A percentile compares a stretch with the other conserved stretches of the same genome.
Conservation (phyloP, 1,140 invertebrate species). For the Agraylea sexmaculata region DNA sequence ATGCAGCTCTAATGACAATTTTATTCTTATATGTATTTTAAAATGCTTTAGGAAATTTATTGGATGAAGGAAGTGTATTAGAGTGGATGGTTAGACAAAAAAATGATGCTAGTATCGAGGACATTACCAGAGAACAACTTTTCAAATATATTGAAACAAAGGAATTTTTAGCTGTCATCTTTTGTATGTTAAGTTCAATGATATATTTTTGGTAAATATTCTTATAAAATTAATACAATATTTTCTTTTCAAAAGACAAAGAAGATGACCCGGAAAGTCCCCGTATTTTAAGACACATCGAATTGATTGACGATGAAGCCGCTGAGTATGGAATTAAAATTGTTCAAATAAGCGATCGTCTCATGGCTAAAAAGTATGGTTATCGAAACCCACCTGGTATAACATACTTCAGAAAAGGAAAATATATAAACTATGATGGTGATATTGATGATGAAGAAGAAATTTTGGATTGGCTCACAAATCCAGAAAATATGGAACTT, state of each 20-base stretch:
- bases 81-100: slow-evolving; percentile 88
- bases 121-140: slow-evolving; percentile 74
- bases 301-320: slow-evolving; percentile 86
- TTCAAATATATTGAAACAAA: slow-evolving; percentile 80
- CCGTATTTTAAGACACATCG: slow-evolving; percentile 68
- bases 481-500: slow-evolving; percentile 88
- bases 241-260: slow-evolving; percentile 47
- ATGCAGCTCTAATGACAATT: no score
- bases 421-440: slow-evolving; percentile 84
- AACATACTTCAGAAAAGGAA: slow-evolving; percentile 82
- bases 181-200: slow-evolving; percentile 59
- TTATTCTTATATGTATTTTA: slow-evolving; percentile 1
- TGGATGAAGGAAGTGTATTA: slow-evolving; percentile 73
- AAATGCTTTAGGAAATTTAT: slow-evolving; percentile 63
- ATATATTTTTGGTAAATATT: slow-evolving; percentile 2
- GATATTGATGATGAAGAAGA: slow-evolving; percentile 90
- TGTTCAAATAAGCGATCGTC: slow-evolving; percentile 74
- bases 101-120: slow-evolving; percentile 86
- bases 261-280: slow-evolving; percentile 72
- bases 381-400: slow-evolving; percentile 80
- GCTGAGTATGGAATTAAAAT: slow-evolving; percentile 85
- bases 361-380: slow-evolving; percentile 93
- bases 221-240: slow-evolving; percentile 12
- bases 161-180: slow-evolving; percentile 85
- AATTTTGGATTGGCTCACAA: slow-evolving; percentile 85